Evolutionary conservation across 2,113 vertebrate species (phyloP).

Genomic region (Rhinichthys klamathensis): DNA sequence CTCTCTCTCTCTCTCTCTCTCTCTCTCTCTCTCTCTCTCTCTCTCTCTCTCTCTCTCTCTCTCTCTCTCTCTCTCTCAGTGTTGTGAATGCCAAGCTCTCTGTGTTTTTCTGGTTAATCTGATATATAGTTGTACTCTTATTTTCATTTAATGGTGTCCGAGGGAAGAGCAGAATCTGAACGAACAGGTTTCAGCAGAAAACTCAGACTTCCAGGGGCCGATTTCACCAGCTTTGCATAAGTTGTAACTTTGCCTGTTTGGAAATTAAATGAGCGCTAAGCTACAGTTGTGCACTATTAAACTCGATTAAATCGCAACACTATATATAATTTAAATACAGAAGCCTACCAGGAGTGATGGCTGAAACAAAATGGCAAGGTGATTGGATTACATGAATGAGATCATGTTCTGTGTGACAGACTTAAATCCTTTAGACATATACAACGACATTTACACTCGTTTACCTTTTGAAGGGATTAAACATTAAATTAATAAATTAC

Average conservation of each 20-base stretch:
- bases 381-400: conserved; percentile 13
- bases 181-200: neutral
- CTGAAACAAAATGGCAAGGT: neutral
- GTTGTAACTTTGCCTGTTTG: neutral
- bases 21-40: neutral
- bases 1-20: no score
- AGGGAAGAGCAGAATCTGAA: neutral
- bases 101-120: conserved; percentile 14
- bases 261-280: neutral
- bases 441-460: neutral
- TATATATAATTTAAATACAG: neutral
- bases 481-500: neutral
- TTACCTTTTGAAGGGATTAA: neutral
- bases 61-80: neutral
- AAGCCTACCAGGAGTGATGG: neutral
- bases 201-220: neutral
- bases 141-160: neutral
- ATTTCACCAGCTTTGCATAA: neutral
- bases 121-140: neutral
- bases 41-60: neutral
- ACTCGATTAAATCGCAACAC: neutral
- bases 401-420: neutral
- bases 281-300: neutral
- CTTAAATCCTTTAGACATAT: conserved; percentile 12
- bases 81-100: neutral